Base-by-base conservation (phyloP, 2,113 vertebrate genomes). In the Bathybates hornii region DNA sequence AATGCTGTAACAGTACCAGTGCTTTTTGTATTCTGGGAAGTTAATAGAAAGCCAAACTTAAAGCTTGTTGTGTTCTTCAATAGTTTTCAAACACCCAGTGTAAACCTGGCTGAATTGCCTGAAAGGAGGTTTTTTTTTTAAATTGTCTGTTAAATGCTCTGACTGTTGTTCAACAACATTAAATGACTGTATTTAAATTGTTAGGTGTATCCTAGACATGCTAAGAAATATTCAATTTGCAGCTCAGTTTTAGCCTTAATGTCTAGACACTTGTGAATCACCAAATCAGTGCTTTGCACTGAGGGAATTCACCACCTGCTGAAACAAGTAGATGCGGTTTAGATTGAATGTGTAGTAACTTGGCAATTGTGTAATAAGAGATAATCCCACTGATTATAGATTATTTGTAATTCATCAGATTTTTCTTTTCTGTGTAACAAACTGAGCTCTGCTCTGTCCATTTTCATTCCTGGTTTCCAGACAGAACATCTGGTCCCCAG, bases 401-500 rank as follows among this genome's bases (percentile, higher is more conserved):
- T 78, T 32, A 21, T 34, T 34, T 1, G 7, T 21, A 52, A 53
- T 80, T 34, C 52, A 56, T 38, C 12, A 53, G 76, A 53, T 21
- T 9, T n/a, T 36, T 79, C 5, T 57, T 57, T 10, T 27, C 41
- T 73, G 41, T 10, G 2, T 73, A 16, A 73, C 21, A 78, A 50
- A 19, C 71, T 29, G 45, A 57, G 76, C 10, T 50, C 32, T 32
- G 1, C 79, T 50, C 24, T 6, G 9, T 81, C 16, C 24, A 10
- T 32, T 56, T 54, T 50, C 12, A 43, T 21, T 80, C 24, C 80
- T 86, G 81, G 80, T 24, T 83, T 82, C 83, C 41, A 85, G 45
- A 83, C 50, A 73, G 81, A 63, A 85, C 87, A 91, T 90, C 84
- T 91, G 87, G 82, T 63, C 80, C 61, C n/a, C 90, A 91, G 73